A percentile compares a stretch with the other conserved stretches of the same genome.
These are phyloP conservation scores for Paragorgia papillata DNA, from an alignment of 92 coral and sea anemone genomes.

Conservation along the genomic window DNA sequence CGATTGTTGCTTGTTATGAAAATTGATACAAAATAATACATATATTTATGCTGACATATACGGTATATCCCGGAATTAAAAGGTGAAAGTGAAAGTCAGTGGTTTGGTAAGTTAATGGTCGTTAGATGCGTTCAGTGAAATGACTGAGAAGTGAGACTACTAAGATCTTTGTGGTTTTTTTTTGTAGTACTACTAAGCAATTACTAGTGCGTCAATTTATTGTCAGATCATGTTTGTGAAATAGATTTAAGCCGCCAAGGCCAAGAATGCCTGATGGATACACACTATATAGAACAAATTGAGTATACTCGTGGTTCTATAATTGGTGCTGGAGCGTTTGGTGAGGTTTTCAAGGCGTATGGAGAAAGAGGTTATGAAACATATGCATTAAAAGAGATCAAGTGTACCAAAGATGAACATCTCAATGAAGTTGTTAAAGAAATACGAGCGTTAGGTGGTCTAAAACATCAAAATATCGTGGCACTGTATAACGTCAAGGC, in stretches of 20 bases:
- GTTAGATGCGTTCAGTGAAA: not conserved
- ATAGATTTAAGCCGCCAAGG: no score
- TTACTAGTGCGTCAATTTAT: no score
- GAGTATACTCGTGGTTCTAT: conserved; percentile 3
- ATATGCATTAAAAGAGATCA: conserved; percentile 49
- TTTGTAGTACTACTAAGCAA: no score
- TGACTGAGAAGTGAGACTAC: no score
- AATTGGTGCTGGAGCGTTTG: conserved; percentile 54
- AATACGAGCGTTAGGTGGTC: conserved; percentile 30
- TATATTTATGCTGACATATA: no score
- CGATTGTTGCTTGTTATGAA: no score
- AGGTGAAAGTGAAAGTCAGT: no score
- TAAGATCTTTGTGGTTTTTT: no score
- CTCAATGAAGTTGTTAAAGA: conserved; percentile 34
- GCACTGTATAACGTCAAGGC: conserved; percentile 7
- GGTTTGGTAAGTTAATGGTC: not conserved
- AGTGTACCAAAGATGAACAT: conserved; percentile 31
- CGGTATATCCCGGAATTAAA: no score
- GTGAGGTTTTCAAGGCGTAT: conserved; percentile 43
- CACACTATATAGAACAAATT: not conserved
- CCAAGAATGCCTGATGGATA: not conserved
- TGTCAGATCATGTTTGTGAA: no score
- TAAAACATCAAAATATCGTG: conserved; percentile 42
- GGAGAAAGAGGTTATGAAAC: conserved; percentile 2
- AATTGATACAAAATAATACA: no score